Conservation (phyloP, 2,113 vertebrate genomes). For the Numida meleagris region DNA sequence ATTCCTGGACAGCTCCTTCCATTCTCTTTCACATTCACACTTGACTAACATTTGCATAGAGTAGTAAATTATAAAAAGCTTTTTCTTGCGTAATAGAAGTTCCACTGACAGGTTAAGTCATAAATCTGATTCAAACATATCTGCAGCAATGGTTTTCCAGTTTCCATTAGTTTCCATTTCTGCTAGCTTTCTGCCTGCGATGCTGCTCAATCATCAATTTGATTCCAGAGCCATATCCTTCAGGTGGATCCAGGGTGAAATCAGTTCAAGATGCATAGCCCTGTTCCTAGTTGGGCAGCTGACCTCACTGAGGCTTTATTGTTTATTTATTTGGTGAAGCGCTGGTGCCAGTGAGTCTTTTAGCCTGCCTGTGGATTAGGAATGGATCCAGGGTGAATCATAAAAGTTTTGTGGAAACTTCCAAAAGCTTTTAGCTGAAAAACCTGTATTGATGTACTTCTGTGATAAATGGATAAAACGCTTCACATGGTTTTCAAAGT, state of each 20-base stretch:
- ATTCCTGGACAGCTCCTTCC: fast-evolving
- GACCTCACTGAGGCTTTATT: neutral
- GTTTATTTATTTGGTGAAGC: neutral
- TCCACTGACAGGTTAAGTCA: neutral
- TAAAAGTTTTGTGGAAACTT: slow-evolving; percentile 39
- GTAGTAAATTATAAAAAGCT: neutral
- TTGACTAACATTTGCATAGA: fast-evolving
- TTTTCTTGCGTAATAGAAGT: neutral
- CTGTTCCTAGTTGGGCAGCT: neutral
- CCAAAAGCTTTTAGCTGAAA: slow-evolving; percentile 35
- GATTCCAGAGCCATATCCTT: neutral
- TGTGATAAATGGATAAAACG: neutral
- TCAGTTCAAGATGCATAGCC: neutral
- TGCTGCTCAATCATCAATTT: neutral
- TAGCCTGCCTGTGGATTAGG: neutral
- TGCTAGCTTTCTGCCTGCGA: neutral
- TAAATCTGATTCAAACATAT: neutral
- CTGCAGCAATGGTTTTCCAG: neutral
- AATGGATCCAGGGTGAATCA: slow-evolving; percentile 17
- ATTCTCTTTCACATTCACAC: neutral
- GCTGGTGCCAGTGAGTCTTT: neutral
- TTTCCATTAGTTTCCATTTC: neutral
- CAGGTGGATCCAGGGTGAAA: neutral
- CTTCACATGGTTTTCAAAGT: neutral
- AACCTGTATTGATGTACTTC: slow-evolving; percentile 14